Conservation (phyloP, 2,113 vertebrate genomes). For the Sclerurus mexicanus region DNA sequence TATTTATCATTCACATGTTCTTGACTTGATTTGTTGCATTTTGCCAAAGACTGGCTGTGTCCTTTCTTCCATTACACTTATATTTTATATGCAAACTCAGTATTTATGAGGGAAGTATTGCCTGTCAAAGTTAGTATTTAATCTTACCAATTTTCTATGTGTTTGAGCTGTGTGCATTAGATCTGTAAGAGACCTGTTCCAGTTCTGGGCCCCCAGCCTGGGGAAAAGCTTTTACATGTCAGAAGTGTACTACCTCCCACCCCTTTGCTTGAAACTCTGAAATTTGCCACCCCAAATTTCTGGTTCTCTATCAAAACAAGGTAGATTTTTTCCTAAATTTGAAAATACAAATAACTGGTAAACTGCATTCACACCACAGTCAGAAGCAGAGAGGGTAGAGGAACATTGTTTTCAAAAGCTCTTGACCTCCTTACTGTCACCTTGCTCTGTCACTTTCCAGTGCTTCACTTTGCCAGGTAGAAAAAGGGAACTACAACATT, state of each 20-base stretch:
- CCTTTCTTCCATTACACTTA: background rate
- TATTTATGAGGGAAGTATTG: background rate
- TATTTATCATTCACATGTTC: background rate
- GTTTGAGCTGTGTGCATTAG: background rate
- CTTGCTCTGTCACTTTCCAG: background rate
- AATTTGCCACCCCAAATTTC: background rate
- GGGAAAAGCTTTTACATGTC: background rate
- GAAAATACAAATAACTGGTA: background rate
- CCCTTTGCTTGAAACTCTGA: fast-evolving
- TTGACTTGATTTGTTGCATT: background rate
- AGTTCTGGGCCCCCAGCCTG: background rate
- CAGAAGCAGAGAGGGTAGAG: background rate
- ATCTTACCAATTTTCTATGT: background rate
- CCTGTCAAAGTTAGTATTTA: background rate
- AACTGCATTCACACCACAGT: background rate
- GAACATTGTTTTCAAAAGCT: background rate
- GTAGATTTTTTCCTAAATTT: background rate
- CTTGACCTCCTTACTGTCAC: background rate
- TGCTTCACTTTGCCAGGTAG: background rate
- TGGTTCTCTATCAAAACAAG: background rate
- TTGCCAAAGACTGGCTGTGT: background rate
- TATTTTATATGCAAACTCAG: background rate
- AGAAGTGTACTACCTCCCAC: background rate
- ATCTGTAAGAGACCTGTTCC: background rate
- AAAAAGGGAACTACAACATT: background rate